Evolutionary conservation across 2,888 invertebrate genomes (phyloP), one percentile per base, ranked within the genome.

Genomic region (Nymphalis urticae): DNA sequence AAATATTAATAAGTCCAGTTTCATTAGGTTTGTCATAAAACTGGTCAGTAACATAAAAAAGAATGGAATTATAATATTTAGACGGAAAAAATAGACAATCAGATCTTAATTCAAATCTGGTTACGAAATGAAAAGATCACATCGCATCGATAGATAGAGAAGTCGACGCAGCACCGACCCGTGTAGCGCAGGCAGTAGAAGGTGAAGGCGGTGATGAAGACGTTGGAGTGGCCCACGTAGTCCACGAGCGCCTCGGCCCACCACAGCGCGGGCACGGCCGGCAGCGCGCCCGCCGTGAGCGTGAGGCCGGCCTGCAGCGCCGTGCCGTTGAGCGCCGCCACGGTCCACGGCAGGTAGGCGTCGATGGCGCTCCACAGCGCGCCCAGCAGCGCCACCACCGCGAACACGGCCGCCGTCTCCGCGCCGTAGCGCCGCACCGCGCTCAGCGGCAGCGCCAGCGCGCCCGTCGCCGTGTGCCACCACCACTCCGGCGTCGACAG

Each of bases 401-500:
- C 83, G 48, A 95, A 93, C 1, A 97, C 90, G 0, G 95, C 95
- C 1, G 94, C 94, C 10, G 95, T 96, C 87, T 97, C 97, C 7
- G 95, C 94, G 48, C 95, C 95, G 82, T 96, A 96, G 63, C 95
- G 94, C 48, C 96, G 93, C 62, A 96, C 95, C 8, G 95, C 94
- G 73, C 95, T 96, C 96, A 96, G 95, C n/a, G 96, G 96, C 81
- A 96, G 90, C 13, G 96, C 95, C 68, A 96, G 80, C 87, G 95
- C 94, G 51, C 96, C 96, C 13, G 95, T 95, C 78, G 95, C 93
- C 2, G 96, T 96, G 80, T 96, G 96, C 96, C 96, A 97, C 96
- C 96, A 97, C 96, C 97, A 96, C 85, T 97, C 97, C 0, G 96
- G 96, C 1, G 96, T 96, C 77, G 96, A 96, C 13, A 97, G 85